Percentiles rank a stretch among this genome's conserved stretches.
Evolutionary conservation across 2,797 vertebrate species (phyloP).

Genomic region (Pogonophryne albipinna): DNA sequence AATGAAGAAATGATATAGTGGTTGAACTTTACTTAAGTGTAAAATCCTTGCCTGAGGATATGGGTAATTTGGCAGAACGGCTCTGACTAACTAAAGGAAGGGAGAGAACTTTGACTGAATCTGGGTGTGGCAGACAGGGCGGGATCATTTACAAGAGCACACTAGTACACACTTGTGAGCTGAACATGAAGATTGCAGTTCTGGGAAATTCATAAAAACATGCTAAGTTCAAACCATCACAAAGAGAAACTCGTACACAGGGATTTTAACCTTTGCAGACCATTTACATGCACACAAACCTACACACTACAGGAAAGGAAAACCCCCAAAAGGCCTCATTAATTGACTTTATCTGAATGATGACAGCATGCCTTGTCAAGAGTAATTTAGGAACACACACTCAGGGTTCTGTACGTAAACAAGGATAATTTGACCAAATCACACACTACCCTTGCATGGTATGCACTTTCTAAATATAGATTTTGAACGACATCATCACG

Average conservation of each 20-base stretch:
- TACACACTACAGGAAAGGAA: no score
- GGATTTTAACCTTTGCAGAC: no score
- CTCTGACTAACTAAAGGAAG: slow-evolving; percentile 19
- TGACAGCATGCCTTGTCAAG: background rate
- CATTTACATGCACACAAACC: no score
- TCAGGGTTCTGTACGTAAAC: background rate
- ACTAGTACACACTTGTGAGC: background rate
- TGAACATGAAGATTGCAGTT: background rate
- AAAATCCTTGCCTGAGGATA: slow-evolving; percentile 14
- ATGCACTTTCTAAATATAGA: slow-evolving; percentile 1
- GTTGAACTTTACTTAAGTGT: background rate
- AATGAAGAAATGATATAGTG: slow-evolving; percentile 21
- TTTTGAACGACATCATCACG: background rate
- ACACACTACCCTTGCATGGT: background rate
- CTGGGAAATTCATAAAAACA: background rate
- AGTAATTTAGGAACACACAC: background rate
- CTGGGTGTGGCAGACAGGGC: slow-evolving; percentile 9
- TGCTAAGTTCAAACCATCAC: no score
- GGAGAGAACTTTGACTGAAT: background rate
- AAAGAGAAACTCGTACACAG: no score
- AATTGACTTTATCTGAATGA: background rate
- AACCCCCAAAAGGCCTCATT: background rate
- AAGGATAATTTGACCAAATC: background rate
- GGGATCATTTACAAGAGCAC: slow-evolving; percentile 23
- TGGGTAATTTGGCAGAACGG: slow-evolving; percentile 1